These are phyloP conservation scores for Eurystomus gularis DNA, from an alignment of 2,113 vertebrate genomes.

Conservation along the genomic window DNA sequence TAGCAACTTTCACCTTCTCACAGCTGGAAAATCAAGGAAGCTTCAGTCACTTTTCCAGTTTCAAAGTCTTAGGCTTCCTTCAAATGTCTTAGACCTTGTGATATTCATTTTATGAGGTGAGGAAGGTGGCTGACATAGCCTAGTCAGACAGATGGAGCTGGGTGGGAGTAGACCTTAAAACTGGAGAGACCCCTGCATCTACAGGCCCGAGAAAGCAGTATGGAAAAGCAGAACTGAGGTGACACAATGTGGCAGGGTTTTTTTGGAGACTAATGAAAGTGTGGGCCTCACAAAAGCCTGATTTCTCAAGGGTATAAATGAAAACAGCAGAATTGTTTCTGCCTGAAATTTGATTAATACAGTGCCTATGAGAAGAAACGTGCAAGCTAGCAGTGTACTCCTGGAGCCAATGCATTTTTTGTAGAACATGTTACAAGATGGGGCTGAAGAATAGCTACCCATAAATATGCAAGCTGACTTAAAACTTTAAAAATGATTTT, in stretches of 20 bases:
- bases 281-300: neutral
- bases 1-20: neutral
- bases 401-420: neutral
- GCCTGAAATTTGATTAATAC: neutral
- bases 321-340: neutral
- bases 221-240: neutral
- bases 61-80: neutral
- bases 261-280: neutral
- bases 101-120: neutral
- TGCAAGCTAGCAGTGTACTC: neutral
- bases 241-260: neutral
- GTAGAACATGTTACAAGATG: neutral
- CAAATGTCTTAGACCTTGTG: neutral
- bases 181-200: no score
- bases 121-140: neutral
- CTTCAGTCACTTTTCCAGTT: neutral
- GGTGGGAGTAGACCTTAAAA: neutral
- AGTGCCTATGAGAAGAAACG: neutral
- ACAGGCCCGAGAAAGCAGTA: neutral
- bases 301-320: neutral
- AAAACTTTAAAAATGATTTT: neutral
- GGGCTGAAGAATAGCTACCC: neutral
- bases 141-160: neutral
- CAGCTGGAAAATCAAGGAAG: neutral
- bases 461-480: slow-evolving; percentile 11